These are phyloP conservation scores for Rallus limicola DNA, from an alignment of 2,113 vertebrate genomes.

Conservation along the genomic window DNA sequence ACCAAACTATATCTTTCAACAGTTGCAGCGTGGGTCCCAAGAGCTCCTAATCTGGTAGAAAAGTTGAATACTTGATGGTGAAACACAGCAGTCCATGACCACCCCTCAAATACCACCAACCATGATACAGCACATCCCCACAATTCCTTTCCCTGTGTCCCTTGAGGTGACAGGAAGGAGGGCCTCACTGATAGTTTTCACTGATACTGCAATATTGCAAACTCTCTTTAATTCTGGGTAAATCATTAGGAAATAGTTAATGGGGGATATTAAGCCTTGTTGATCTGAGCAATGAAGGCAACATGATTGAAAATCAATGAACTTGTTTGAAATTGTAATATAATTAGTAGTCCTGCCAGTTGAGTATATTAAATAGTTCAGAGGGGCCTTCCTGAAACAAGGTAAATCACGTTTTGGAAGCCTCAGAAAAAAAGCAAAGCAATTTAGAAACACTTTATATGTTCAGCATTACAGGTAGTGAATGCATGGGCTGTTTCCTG, in stretches of 20 bases:
- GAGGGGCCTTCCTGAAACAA: constrained; percentile 26
- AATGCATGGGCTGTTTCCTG: neutral
- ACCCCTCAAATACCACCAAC: neutral
- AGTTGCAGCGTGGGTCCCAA: neutral
- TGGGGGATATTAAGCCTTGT: neutral
- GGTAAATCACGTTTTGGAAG: neutral
- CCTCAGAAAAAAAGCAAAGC: neutral
- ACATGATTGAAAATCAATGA: constrained; percentile 47
- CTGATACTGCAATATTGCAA: neutral
- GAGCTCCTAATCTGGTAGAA: neutral
- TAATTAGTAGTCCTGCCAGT: constrained; percentile 36
- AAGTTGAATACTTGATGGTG: neutral
- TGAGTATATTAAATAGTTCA: constrained; percentile 16
- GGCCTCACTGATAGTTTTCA: neutral
- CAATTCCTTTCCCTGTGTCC: neutral
- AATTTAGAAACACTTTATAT: constrained; percentile 25
- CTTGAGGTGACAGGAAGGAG: neutral
- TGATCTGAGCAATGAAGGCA: constrained; percentile 9
- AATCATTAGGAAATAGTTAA: constrained; percentile 14
- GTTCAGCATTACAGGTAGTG: neutral
- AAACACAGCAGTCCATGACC: neutral
- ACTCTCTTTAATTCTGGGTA: neutral
- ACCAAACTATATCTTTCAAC: neutral
- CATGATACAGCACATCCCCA: neutral
- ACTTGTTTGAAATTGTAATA: constrained; percentile 12